Evolutionary conservation across 2,888 invertebrate genomes (phyloP).

Genomic region (Callyntrura sp.): DNA sequence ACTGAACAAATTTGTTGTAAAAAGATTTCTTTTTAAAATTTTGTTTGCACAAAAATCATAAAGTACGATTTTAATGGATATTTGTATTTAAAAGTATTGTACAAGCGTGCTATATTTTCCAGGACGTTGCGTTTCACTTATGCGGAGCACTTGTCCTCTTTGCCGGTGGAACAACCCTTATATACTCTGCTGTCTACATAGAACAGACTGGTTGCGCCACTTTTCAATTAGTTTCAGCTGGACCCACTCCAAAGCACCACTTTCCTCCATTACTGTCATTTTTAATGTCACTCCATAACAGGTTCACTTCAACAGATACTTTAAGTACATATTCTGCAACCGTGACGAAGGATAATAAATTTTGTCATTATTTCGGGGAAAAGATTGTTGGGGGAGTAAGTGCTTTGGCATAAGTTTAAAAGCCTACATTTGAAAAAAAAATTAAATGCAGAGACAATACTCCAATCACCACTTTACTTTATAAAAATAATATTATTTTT

Average conservation of each 20-base stretch:
- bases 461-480: slow-evolving; percentile 15
- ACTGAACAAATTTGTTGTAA: slow-evolving; percentile 61
- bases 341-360: background rate
- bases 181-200: slow-evolving; percentile 45
- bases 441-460: background rate
- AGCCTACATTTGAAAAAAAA: background rate
- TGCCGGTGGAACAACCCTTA: slow-evolving; percentile 42
- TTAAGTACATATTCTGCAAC: background rate
- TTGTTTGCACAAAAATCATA: too few species aligned
- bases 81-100: too few species aligned
- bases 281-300: background rate
- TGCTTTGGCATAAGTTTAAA: background rate
- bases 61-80: too few species aligned
- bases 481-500: background rate
- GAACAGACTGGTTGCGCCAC: slow-evolving; percentile 31
- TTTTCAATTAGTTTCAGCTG: background rate
- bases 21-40: background rate
- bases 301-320: background rate
- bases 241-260: slow-evolving; percentile 50
- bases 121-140: slow-evolving; percentile 58
- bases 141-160: slow-evolving; percentile 50
- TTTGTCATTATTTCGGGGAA: slow-evolving; percentile 58
- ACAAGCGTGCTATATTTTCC: background rate
- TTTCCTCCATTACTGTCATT: slow-evolving; percentile 26
- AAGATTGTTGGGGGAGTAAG: slow-evolving; percentile 62